phyloP scores from a whole-genome alignment of 2,888 invertebrate species.

The Aleiodes testaceus region DNA sequence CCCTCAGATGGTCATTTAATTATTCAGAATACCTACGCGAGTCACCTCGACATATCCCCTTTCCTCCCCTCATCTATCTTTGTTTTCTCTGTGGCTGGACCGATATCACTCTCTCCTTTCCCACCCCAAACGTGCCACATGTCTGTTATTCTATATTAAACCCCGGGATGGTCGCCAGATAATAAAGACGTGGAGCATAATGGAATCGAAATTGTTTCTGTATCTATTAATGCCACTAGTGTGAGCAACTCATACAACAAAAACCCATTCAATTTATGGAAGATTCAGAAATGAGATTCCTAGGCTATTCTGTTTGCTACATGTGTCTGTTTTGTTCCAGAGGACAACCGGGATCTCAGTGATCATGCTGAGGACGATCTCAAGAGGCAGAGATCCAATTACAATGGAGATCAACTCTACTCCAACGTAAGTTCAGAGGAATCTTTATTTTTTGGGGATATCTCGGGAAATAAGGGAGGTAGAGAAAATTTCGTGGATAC shows the following conservation, averaged over 20 bases:
- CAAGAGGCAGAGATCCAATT: conserved; percentile 90
- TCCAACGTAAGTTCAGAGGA: conserved; percentile 82
- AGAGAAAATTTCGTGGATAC: too few species aligned
- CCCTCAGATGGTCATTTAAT: conserved; percentile 72
- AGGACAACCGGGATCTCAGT: conserved; percentile 91
- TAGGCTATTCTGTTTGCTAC: background rate
- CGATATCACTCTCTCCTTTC: conserved; percentile 39
- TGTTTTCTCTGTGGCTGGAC: conserved; percentile 25
- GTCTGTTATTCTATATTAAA: conserved; percentile 67
- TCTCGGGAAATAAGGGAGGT: too few species aligned
- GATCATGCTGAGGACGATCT: conserved; percentile 91
- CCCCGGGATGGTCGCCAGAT: conserved; percentile 65
- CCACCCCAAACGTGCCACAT: conserved; percentile 57
- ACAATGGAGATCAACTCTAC: conserved; percentile 92
- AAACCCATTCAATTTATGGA: background rate
- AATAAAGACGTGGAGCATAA: conserved; percentile 70
- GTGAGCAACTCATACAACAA: conserved; percentile 2
- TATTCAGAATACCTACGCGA: conserved; percentile 69
- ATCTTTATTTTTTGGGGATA: too few species aligned
- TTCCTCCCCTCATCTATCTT: conserved; percentile 41
- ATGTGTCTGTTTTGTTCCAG: conserved; percentile 73
- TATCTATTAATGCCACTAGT: conserved; percentile 70
- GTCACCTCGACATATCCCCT: conserved; percentile 26
- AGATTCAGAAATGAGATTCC: background rate
- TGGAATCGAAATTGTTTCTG: conserved; percentile 72